Evolutionary conservation across 2,888 invertebrate species (phyloP).

Genomic region (Scaptomyza cyrtandrae): DNA sequence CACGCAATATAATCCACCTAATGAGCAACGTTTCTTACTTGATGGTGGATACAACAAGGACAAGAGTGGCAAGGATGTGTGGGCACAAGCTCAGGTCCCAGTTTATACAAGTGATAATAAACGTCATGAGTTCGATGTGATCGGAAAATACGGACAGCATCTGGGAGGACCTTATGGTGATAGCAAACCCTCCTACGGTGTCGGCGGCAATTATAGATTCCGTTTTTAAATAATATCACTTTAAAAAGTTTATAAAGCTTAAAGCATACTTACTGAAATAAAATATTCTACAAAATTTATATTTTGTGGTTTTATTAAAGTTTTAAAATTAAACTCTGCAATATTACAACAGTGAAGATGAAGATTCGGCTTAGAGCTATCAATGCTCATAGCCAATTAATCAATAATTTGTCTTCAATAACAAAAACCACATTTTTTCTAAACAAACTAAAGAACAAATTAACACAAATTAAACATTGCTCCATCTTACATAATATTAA

Average conservation of each 20-base stretch:
- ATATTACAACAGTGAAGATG: not conserved
- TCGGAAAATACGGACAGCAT: constrained; percentile 74
- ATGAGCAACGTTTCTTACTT: constrained; percentile 31
- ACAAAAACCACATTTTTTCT: too few species aligned
- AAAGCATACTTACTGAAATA: constrained; percentile 15
- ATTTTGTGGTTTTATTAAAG: too few species aligned
- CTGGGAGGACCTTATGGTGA: constrained; percentile 80
- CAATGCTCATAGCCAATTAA: too few species aligned
- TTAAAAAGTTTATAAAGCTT: not conserved
- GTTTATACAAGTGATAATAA: constrained; percentile 77
- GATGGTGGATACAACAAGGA: constrained; percentile 52
- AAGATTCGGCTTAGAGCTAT: too few species aligned
- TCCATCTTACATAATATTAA: too few species aligned
- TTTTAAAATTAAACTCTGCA: too few species aligned
- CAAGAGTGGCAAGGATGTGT: constrained; percentile 62
- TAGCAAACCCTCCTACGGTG: constrained; percentile 55
- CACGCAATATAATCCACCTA: constrained; percentile 17
- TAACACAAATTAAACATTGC: too few species aligned
- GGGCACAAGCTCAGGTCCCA: constrained; percentile 57
- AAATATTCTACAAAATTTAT: not conserved
- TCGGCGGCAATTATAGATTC: constrained; percentile 55
- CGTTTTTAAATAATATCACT: constrained; percentile 34
- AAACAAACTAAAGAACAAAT: too few species aligned
- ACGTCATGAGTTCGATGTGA: constrained; percentile 70
- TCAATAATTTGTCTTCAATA: too few species aligned